A percentile compares a stretch with the other conserved stretches of the same genome.
Evolutionary conservation across 2,888 invertebrate genomes (phyloP).

Genomic region (Heteromurus nitidus): DNA sequence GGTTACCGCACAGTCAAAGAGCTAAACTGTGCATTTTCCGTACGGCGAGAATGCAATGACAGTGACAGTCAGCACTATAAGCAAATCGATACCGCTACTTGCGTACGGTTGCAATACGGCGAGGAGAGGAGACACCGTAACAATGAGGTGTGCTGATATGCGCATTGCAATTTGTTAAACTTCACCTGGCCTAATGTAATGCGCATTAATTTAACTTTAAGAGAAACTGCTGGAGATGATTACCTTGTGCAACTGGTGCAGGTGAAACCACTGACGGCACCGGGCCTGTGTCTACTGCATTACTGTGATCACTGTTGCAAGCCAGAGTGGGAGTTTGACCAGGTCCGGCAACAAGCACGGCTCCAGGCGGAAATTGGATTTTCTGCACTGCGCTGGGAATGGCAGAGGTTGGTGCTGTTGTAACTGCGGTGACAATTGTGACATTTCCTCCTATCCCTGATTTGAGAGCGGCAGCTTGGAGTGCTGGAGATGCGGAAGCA

Average conservation of each 20-base stretch:
- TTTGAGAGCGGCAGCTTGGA: slow-evolving; percentile 1
- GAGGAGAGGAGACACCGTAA: no score
- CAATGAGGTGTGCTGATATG: no score
- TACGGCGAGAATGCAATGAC: no score
- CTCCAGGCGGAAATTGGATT: not conserved
- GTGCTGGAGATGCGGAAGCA: slow-evolving; percentile 46
- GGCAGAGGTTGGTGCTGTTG: not conserved
- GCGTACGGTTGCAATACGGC: no score
- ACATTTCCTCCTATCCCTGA: slow-evolving; percentile 23
- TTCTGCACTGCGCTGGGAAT: no score
- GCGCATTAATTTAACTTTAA: not conserved
- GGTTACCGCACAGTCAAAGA: no score
- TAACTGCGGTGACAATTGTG: not conserved
- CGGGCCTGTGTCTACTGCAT: not conserved
- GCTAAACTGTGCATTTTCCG: no score
- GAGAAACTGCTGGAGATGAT: not conserved
- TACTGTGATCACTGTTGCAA: not conserved
- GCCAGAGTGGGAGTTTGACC: not conserved
- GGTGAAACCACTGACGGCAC: not conserved
- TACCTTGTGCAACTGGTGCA: not conserved
- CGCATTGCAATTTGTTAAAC: no score
- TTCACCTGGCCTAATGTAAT: not conserved
- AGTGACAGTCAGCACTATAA: no score
- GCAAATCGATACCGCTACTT: no score
- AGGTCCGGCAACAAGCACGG: not conserved